These are phyloP conservation scores for Tetragonisca angustula DNA, from an alignment of 2,888 invertebrate species.

Conservation along the genomic window DNA sequence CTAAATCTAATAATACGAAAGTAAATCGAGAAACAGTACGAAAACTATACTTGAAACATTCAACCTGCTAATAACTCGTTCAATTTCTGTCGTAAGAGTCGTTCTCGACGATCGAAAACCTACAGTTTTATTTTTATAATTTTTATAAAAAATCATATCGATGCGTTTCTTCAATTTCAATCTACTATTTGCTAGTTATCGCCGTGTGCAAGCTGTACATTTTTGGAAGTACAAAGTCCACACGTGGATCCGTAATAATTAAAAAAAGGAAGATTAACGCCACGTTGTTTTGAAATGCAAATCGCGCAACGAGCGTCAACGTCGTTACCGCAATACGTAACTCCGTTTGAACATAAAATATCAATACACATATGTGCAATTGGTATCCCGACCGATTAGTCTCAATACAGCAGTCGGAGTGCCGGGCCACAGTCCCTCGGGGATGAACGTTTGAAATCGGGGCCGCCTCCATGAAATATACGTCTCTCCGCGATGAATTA, in stretches of 20 bases:
- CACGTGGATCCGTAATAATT: too few relatives aligned
- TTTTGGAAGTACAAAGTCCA: too few relatives aligned
- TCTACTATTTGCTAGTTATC: background rate
- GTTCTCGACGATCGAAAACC: too few relatives aligned
- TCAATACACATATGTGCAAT: constrained; percentile 3
- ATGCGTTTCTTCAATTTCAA: background rate
- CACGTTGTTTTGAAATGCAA: background rate
- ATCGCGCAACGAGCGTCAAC: background rate
- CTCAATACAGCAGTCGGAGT: constrained; percentile 34
- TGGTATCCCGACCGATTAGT: constrained; percentile 49
- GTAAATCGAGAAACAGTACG: too few relatives aligned
- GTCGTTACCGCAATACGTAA: background rate
- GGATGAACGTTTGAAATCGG: constrained; percentile 55
- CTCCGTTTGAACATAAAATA: constrained; percentile 14
- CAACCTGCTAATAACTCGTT: too few relatives aligned
- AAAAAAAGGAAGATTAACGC: too few relatives aligned
- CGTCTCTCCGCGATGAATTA: constrained; percentile 57
- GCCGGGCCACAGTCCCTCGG: constrained; percentile 42
- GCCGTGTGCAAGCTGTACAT: too few relatives aligned
- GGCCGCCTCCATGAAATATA: constrained; percentile 50
- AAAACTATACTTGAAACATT: too few relatives aligned
- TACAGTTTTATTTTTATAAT: too few relatives aligned
- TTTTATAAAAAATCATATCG: background rate
- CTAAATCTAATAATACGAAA: too few relatives aligned
- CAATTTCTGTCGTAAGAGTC: too few relatives aligned